A percentile compares a stretch with the other conserved stretches of the same genome.
These are phyloP conservation scores for Spilarctia lutea DNA, from an alignment of 2,888 invertebrate species.

Conservation along the genomic window DNA sequence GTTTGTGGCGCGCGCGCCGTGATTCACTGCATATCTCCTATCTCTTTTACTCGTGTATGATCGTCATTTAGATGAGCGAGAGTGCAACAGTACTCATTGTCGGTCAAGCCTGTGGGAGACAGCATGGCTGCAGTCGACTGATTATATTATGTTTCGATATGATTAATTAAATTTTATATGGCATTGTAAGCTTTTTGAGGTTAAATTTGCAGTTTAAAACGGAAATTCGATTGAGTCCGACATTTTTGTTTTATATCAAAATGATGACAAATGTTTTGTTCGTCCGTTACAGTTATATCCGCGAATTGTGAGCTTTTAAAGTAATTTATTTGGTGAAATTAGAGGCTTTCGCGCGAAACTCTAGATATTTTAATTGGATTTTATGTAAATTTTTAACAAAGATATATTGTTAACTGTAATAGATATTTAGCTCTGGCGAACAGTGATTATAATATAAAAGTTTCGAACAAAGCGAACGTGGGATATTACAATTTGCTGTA, in stretches of 20 bases:
- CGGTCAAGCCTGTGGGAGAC: slow-evolving; percentile 71
- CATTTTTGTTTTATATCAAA: slow-evolving; percentile 36
- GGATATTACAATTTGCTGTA: not conserved
- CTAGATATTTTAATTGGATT: slow-evolving; percentile 16
- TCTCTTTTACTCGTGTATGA: slow-evolving; percentile 49
- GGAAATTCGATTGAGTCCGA: slow-evolving; percentile 43
- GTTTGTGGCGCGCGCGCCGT: slow-evolving; percentile 69
- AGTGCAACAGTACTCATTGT: slow-evolving; percentile 69
- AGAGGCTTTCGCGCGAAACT: slow-evolving; percentile 14
- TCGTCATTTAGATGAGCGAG: slow-evolving; percentile 53
- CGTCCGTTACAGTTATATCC: slow-evolving; percentile 33
- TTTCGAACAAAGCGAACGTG: not conserved
- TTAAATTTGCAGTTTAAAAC: slow-evolving; percentile 26
- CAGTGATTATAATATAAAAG: not conserved
- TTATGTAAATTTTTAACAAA: slow-evolving; percentile 1
- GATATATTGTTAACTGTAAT: not conserved
- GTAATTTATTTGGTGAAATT: slow-evolving; percentile 24
- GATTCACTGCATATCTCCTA: slow-evolving; percentile 52
- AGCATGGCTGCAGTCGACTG: slow-evolving; percentile 55
- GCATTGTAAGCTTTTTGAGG: slow-evolving; percentile 31
- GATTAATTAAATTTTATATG: slow-evolving; percentile 64
- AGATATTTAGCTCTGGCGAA: not conserved
- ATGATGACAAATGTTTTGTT: slow-evolving; percentile 15
- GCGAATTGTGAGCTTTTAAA: slow-evolving; percentile 14
- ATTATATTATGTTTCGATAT: slow-evolving; percentile 61